Evolutionary conservation across 2,797 vertebrate species (phyloP), one percentile per base, ranked within the genome.

Genomic region (Limnodromus scolopaceus): DNA sequence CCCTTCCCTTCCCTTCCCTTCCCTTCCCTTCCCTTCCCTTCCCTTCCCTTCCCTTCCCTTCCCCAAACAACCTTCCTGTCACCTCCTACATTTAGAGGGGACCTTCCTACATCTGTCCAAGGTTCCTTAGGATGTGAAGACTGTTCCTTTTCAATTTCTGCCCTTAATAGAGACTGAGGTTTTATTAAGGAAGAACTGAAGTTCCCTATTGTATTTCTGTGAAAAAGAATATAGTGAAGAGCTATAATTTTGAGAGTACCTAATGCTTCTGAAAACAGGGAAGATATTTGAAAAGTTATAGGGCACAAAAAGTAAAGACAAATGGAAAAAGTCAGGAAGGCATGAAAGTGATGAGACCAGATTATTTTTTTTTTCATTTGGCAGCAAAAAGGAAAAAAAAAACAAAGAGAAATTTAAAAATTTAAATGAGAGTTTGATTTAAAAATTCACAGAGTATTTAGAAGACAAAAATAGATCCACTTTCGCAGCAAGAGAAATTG

Each of bases 391-490:
- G 10, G 8, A 30, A 16, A 28, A 57, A 32, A 70, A 79, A 65
- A 30, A 11, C 3, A 43, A 1, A 49, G 32, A 55, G 2, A 57
- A 39, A 65, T 48, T 45, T 25, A 16, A 87, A 95, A 76, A 41
- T 13, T 80, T 2, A 60, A 87, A 85, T 77, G 24, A 79, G 25
- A 63, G 16, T 63, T 84, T 76, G 39, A 77, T 85, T 88, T 41
- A 0, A 63, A 89, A 96, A 77, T 38, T 65, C n/a, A 81, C 28
- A 66, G 8, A 38, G n/a, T n/a, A 78, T 57, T 89, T 89, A 80
- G 65, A 91, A 92, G 75, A 79, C 58, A 91, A 91, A 93, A 93
- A 91, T 77, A 91, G 74, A 82, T 46, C 32, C 36, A 58, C 48
- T 84, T 92, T 74, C 71, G 10, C 30, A 77, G 64, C 20, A 93